Conservation (phyloP, 2,113 vertebrate species). For the human region DNA sequence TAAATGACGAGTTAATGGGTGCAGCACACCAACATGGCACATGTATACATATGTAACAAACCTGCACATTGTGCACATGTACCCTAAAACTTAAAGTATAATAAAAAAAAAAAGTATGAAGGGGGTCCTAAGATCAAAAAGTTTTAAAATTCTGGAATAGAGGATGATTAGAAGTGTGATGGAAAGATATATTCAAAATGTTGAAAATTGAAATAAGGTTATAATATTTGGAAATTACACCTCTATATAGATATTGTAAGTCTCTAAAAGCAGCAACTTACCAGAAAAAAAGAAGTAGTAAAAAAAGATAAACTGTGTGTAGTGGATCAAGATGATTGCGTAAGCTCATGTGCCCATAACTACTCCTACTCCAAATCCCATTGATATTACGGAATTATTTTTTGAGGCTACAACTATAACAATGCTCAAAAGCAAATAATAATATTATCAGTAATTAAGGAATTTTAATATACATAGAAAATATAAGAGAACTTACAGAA, state of each 20-base stretch:
- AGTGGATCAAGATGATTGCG: neutral
- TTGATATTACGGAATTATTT: neutral
- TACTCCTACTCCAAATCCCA: neutral
- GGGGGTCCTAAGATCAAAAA: neutral
- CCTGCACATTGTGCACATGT: no score
- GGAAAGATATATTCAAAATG: neutral
- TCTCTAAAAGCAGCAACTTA: conserved; percentile 16
- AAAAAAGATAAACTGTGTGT: neutral
- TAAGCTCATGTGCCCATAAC: neutral
- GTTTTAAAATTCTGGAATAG: neutral
- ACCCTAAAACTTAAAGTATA: no score
- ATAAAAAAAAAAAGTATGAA: neutral
- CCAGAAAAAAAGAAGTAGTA: neutral
- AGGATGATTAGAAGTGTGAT: neutral
- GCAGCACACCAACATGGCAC: no score
- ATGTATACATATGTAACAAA: no score
- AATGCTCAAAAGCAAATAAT: neutral
- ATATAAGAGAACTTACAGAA: neutral
- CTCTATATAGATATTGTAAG: neutral
- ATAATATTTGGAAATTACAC: neutral
- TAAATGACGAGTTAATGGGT: no score
- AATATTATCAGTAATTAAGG: neutral
- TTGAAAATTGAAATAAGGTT: conserved; percentile 3
- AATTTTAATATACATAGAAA: neutral
- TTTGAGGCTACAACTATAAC: neutral